Percentiles rank a stretch among this genome's conserved stretches.
Evolutionary conservation across 2,797 vertebrate genomes (phyloP).

Genomic region (Crenichthys baileyi): DNA sequence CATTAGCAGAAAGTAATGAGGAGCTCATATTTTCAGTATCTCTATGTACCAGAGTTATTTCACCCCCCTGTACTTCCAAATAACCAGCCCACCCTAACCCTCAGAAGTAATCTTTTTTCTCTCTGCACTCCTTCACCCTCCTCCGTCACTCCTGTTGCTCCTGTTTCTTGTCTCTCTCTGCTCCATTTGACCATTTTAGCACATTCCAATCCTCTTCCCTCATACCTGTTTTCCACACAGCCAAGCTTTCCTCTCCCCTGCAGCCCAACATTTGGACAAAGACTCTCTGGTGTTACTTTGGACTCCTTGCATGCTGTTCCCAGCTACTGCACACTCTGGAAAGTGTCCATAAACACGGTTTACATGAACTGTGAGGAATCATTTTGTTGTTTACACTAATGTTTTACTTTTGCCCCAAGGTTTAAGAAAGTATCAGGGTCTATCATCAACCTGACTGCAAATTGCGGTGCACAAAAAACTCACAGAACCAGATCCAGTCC

Average conservation of each 20-base stretch:
- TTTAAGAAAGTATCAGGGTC: background rate
- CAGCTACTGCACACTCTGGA: constrained; percentile 27
- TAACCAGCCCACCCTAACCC: background rate
- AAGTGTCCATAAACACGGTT: constrained; percentile 17
- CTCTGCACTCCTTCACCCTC: constrained; percentile 29
- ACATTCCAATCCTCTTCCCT: constrained; percentile 81
- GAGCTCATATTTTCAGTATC: background rate
- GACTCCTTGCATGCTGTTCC: constrained; percentile 38
- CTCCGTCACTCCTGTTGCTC: constrained; percentile 39
- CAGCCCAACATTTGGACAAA: constrained; percentile 69
- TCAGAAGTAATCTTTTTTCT: constrained; percentile 4
- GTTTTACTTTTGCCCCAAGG: constrained; percentile 3
- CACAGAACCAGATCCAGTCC: constrained; percentile 19
- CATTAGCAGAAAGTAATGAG: background rate
- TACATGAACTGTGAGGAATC: constrained; percentile 21
- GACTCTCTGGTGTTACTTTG: constrained; percentile 55
- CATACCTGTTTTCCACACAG: constrained; percentile 75
- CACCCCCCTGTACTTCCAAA: background rate
- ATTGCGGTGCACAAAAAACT: constrained; percentile 23
- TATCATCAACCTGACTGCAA: constrained; percentile 13
- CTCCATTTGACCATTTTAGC: constrained; percentile 55
- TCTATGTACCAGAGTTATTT: constrained; percentile 5
- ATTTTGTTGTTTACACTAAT: constrained; percentile 2
- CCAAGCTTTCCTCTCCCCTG: constrained; percentile 50
- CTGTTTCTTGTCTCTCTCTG: constrained; percentile 41